Evolutionary conservation across 2,797 vertebrate species (phyloP), one percentile per base, ranked within the genome.

Genomic region (Sciurus carolinensis): DNA sequence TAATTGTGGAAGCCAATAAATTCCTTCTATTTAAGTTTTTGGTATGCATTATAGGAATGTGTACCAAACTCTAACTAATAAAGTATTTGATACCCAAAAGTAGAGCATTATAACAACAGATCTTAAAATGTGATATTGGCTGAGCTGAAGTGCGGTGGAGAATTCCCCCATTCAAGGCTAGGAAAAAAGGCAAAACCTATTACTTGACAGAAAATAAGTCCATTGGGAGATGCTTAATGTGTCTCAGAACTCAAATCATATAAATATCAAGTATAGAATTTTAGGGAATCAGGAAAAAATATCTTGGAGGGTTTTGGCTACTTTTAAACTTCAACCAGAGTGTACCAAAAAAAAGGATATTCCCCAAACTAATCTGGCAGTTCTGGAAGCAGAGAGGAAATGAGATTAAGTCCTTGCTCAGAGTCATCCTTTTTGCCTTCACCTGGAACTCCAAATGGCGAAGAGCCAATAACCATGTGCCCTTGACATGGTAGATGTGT

Each of bases 101-200:
- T 52, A 26, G 36, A 94, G 17, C 0, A 2, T 50, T 33, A 47
- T 36, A 90, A 67, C 69, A 79, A 47, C 14, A 39, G 66, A 88
- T 28, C 12, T 92, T 93, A 96, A 87, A 75, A 87, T 64, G 52
- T 85, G 52, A 91, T 59, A 33, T 1, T 91, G 50, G 30, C 15
- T 54, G 66, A 80, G 24, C 36, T 72, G 11, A 52, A 33, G 11
- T 82, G 36, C 42, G 5, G 11, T 72, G 24, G 62, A 94, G 11
- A 5, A 59, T 22, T 57, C 0, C 1, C 14, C 33, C 44, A 57
- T 42, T 77, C 3, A n/a, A 62, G 67, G 15, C 33, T 47, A 72
- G 18, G 14, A 64, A 75, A 71, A 47, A 71, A 18, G 14, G 30
- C 17, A 67, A 62, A 92, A 59, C 36, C 44, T 86, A 36, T 66